Evolutionary conservation across 2,113 vertebrate genomes (phyloP).

Genomic region (Rostratula benghalensis): DNA sequence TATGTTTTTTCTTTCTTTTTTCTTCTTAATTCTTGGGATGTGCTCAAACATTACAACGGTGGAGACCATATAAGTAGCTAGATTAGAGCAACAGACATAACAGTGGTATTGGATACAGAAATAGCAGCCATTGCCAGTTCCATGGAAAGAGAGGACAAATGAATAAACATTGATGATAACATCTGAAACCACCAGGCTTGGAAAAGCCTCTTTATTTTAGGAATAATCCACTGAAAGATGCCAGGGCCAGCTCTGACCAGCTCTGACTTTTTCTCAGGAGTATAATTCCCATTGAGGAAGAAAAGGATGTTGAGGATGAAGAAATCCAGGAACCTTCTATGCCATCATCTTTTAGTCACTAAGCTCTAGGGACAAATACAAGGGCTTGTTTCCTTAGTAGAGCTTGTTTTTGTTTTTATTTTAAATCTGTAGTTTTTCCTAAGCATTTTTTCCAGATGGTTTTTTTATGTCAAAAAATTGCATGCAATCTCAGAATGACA

Average conservation of each 20-base stretch:
- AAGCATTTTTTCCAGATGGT: neutral
- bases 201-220: slow-evolving; percentile 56
- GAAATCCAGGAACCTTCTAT: neutral
- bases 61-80: slow-evolving; percentile 28
- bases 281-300: neutral
- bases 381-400: neutral
- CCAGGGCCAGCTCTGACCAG: neutral
- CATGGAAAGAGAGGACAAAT: slow-evolving; percentile 29
- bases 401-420: slow-evolving; percentile 4
- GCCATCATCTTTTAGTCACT: neutral
- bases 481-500: neutral
- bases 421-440: slow-evolving; percentile 5
- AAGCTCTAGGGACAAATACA: neutral
- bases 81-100: slow-evolving; percentile 39
- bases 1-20: neutral
- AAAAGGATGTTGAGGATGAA: neutral
- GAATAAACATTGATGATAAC: neutral
- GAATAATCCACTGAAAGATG: slow-evolving; percentile 20
- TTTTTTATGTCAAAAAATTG: neutral
- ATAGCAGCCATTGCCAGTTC: slow-evolving; percentile 14
- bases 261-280: slow-evolving; percentile 9
- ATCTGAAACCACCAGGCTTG: slow-evolving; percentile 46
- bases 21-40: neutral
- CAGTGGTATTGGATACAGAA: slow-evolving; percentile 44
- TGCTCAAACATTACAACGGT: neutral